Evolutionary conservation across 2,888 invertebrate genomes (phyloP).

Genomic region (Endotricha flammealis): DNA sequence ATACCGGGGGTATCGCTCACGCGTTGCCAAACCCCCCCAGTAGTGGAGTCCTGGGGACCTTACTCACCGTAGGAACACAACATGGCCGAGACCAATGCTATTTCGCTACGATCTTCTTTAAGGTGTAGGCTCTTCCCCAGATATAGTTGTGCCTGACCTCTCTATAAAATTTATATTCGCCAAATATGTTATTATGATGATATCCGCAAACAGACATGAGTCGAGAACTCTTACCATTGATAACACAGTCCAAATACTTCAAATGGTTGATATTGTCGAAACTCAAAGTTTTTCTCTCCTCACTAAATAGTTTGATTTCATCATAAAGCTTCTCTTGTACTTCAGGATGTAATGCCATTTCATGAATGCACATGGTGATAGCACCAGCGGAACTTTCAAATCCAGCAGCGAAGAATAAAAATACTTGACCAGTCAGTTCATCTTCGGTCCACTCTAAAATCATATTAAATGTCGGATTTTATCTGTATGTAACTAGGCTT

Average conservation of each 20-base stretch:
- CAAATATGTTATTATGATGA: not conserved
- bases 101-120: too few relatives aligned
- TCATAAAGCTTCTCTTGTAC: slow-evolving; percentile 58
- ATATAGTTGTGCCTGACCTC: too few relatives aligned
- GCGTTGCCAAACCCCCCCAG: too few relatives aligned
- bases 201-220: not conserved
- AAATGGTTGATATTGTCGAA: slow-evolving; percentile 40
- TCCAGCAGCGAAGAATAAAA: slow-evolving; percentile 59
- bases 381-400: slow-evolving; percentile 52
- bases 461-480: too few relatives aligned
- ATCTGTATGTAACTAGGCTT: too few relatives aligned
- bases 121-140: too few relatives aligned
- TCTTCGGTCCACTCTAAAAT: slow-evolving; percentile 48
- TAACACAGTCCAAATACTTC: slow-evolving; percentile 46
- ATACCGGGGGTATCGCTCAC: too few relatives aligned
- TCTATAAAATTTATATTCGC: not conserved
- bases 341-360: slow-evolving; percentile 39
- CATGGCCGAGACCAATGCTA: not conserved
- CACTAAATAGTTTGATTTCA: slow-evolving; percentile 38
- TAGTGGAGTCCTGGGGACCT: too few relatives aligned
- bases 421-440: slow-evolving; percentile 56
- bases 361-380: slow-evolving; percentile 46
- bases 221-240: too few relatives aligned
- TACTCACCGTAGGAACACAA: too few relatives aligned
- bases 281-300: slow-evolving; percentile 27